phyloP scores from a whole-genome alignment of 2,113 vertebrate species.

The Grantiella picta region DNA sequence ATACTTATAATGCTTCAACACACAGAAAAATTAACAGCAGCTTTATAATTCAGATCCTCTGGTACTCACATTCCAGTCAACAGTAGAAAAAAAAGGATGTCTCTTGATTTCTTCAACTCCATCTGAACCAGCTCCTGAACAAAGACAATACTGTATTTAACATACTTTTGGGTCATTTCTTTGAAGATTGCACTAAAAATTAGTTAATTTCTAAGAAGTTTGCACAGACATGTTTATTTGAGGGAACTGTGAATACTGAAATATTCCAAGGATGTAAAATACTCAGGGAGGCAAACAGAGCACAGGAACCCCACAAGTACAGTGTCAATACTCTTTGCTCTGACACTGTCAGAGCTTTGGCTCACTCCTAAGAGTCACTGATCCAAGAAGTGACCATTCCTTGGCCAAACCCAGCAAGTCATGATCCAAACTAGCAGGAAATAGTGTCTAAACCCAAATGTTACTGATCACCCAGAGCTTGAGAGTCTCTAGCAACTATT shows the following conservation, averaged over 20 bases:
- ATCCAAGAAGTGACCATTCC: background rate
- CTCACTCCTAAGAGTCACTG: background rate
- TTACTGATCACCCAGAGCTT: background rate
- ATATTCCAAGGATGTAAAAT: background rate
- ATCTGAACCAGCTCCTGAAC: slow-evolving; percentile 88
- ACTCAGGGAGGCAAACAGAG: background rate
- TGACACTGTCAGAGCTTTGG: background rate
- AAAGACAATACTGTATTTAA: background rate
- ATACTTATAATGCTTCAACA: background rate
- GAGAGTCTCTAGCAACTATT: background rate
- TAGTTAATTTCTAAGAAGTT: background rate
- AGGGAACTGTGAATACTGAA: background rate
- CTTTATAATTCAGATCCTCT: background rate
- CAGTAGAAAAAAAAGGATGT: slow-evolving; percentile 93
- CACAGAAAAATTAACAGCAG: background rate
- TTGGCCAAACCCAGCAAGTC: background rate
- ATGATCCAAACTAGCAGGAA: background rate
- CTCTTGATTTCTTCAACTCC: slow-evolving; percentile 98
- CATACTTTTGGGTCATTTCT: background rate
- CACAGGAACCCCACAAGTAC: background rate
- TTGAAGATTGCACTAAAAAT: background rate
- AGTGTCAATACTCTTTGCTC: background rate
- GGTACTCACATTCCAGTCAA: slow-evolving; percentile 96
- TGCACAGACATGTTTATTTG: background rate
- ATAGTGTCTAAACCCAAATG: background rate